Conservation (phyloP, 2,113 vertebrate genomes). For the Cephalopterus ornatus region DNA sequence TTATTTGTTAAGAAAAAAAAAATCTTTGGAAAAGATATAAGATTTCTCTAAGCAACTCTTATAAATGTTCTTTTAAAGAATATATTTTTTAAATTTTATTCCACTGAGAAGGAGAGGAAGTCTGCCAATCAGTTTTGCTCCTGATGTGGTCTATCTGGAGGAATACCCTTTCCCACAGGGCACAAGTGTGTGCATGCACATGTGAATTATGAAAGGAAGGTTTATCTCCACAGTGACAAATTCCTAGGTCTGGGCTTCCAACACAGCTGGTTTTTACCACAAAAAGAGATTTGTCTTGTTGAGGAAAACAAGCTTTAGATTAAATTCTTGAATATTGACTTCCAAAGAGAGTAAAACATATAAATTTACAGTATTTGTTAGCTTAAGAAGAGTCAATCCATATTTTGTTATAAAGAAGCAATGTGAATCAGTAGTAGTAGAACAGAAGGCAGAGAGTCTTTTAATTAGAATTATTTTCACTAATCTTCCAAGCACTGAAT, state of each 20-base stretch:
- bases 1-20: not conserved
- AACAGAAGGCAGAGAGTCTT: not conserved
- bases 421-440: not conserved
- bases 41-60: not conserved
- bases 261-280: not conserved
- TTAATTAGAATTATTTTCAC: not conserved
- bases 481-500: not conserved
- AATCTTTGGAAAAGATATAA: not conserved
- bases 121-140: not conserved
- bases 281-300: not conserved
- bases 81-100: not conserved
- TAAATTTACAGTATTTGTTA: not conserved
- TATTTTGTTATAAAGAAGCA: not conserved
- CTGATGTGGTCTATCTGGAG: not conserved
- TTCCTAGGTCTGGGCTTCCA: not conserved
- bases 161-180: not conserved
- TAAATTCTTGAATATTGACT: not conserved
- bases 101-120: not conserved
- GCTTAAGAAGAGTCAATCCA: not conserved
- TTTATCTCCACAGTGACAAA: not conserved
- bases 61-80: not conserved
- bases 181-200: accelerated
- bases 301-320: not conserved
- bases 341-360: not conserved
- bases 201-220: not conserved